Evolutionary conservation across 1,140 invertebrate species (phyloP), one percentile per base, ranked within the genome.

Genomic region (Octopus bimaculoides): DNA sequence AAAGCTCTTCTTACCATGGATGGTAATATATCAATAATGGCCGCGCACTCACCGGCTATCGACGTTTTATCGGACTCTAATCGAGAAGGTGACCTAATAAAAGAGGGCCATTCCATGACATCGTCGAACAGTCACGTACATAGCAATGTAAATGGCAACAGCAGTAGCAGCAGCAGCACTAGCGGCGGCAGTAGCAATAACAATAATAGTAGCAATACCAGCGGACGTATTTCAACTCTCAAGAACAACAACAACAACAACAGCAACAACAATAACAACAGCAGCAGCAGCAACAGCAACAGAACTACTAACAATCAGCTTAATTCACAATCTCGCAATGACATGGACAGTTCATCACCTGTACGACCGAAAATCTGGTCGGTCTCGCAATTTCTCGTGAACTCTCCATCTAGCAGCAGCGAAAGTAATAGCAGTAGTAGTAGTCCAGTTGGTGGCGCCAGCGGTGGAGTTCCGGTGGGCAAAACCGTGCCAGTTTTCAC

Each of bases 341-440:
- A 79, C 17, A 71, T 26, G 17, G 78, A 79, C 41, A 17, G 53
- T 41, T 9, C 69, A 20, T 75, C 78, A 14, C 75, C 82, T 9
- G 77, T 82, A 20, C 80, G 82, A 41, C 84, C 84, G 0, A 85
- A 85, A 80, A 85, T 85, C 41, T 85, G 84, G 84, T 85, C 84
- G 56, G 81, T 85, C 75, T 82, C 82, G 20, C 82, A 85, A 56
- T 82, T 85, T 75, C 80, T 85, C 20, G 78, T 80, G 5, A 79
- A 81, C 14, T 83, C 83, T 4, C 77, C 82, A 6, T 80, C 81
- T 2, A 79, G 74, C 78, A 77, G 53, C 81, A 14, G 69, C 75
- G 14, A 56, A 78, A 78, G 77, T 79, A 69, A 79, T 79, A 53
- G 75, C 78, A 41, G 69, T 56, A 52, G 20, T 54, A 20, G 26